Conservation (phyloP, 2,888 invertebrate genomes). For the Hirtodrosophila trivittata region DNA sequence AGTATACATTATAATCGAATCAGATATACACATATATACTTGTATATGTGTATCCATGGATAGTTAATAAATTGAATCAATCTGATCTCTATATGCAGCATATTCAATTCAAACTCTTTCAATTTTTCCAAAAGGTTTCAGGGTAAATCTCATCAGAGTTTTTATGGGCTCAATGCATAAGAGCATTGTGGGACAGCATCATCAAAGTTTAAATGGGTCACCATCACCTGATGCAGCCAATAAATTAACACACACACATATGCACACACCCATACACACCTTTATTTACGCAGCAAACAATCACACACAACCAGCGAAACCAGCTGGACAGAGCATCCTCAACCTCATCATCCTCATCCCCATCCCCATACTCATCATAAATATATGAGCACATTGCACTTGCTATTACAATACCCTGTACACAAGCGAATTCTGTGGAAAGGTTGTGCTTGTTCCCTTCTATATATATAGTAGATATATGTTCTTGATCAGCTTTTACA, state of each 20-base stretch:
- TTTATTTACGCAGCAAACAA: slow-evolving; percentile 33
- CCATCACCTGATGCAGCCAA: slow-evolving; percentile 70
- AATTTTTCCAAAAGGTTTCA: background rate
- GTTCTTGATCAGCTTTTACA: no score
- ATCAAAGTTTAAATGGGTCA: slow-evolving; percentile 77
- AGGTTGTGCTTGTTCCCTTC: no score
- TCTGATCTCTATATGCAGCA: background rate
- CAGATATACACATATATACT: no score
- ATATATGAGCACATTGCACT: slow-evolving; percentile 60
- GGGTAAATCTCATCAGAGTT: slow-evolving; percentile 22
- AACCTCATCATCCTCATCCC: slow-evolving; percentile 1
- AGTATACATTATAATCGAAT: no score
- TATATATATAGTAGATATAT: no score
- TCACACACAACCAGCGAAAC: background rate
- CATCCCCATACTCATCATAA: slow-evolving; percentile 39
- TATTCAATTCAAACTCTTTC: background rate
- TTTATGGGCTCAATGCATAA: slow-evolving; percentile 10
- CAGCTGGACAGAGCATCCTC: background rate
- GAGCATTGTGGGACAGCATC: slow-evolving; percentile 35
- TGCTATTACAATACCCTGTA: slow-evolving; percentile 39
- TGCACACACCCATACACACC: slow-evolving; percentile 8
- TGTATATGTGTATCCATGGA: background rate
- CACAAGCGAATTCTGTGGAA: background rate
- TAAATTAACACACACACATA: slow-evolving; percentile 39
- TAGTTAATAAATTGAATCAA: background rate